Evolutionary conservation across 2,113 vertebrate genomes (phyloP).

Genomic region (Taurulus bubalis): DNA sequence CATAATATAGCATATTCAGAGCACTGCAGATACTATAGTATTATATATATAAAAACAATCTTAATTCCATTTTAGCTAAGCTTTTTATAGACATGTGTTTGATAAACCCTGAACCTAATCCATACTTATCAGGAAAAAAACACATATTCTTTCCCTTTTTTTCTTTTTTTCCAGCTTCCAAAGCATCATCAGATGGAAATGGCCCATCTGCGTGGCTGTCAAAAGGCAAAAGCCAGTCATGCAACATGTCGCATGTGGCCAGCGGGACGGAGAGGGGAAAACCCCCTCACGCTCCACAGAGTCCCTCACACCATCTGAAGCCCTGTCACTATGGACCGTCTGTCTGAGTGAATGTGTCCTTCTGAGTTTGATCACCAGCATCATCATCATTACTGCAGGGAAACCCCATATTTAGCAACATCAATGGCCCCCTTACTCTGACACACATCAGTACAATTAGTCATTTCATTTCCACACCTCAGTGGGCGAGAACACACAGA

Average conservation of each 20-base stretch:
- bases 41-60: neutral
- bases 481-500: neutral
- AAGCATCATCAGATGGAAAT: neutral
- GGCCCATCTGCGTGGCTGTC: constrained; percentile 11
- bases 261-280: neutral
- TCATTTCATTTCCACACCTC: constrained; percentile 22
- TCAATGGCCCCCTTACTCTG: neutral
- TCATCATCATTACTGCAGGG: constrained; percentile 4
- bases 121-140: neutral
- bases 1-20: neutral
- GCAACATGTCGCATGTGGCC: constrained; percentile 9
- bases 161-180: neutral
- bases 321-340: constrained; percentile 11
- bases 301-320: constrained; percentile 4
- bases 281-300: constrained; percentile 13
- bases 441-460: constrained; percentile 1
- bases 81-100: constrained; percentile 1
- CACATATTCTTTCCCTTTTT: neutral
- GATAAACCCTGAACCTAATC: constrained; percentile 4
- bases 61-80: neutral
- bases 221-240: constrained; percentile 32
- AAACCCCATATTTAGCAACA: constrained; percentile 24
- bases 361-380: neutral
- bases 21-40: neutral
- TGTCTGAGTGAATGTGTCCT: constrained; percentile 4